A percentile compares a stretch with the other conserved stretches of the same genome.
Conservation (phyloP, 2,888 invertebrate genomes). For the Netelia virgata region DNA sequence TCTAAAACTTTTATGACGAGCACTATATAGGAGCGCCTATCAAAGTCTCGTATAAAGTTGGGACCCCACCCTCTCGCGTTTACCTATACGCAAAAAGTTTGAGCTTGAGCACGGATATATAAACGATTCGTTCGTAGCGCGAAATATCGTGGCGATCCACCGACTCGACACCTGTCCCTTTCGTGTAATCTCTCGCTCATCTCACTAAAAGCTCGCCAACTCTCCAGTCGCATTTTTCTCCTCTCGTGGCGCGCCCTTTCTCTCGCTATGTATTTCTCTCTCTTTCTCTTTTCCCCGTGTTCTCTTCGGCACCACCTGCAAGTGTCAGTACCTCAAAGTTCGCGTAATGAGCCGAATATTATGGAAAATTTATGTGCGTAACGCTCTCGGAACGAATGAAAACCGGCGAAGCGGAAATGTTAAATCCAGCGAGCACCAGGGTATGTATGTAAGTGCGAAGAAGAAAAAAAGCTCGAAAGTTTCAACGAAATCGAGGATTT, state of each 20-base stretch:
- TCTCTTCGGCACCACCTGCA: no score
- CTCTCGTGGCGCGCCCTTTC: conserved; percentile 36
- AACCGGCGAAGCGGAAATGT: background rate
- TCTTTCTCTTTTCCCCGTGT: background rate
- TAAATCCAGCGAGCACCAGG: background rate
- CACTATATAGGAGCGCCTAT: conserved; percentile 46
- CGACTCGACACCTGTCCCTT: conserved; percentile 6
- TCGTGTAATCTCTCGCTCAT: conserved; percentile 68
- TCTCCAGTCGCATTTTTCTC: conserved; percentile 1
- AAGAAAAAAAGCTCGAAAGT: background rate
- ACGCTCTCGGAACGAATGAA: background rate
- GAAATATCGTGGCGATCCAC: conserved; percentile 19
- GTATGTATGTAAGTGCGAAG: conserved; percentile 14
- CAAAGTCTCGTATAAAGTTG: conserved; percentile 58
- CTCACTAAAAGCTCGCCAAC: conserved; percentile 69
- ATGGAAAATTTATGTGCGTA: conserved; percentile 10
- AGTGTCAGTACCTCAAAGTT: background rate
- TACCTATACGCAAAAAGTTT: conserved; percentile 1
- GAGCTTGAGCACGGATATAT: background rate
- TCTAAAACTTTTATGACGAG: conserved; percentile 68
- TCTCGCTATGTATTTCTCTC: conserved; percentile 50
- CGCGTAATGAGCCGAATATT: conserved; percentile 15
- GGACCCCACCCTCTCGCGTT: background rate
- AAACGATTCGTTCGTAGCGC: conserved; percentile 9
- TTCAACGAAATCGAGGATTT: background rate